Evolutionary conservation across 2,113 vertebrate genomes (phyloP).

Genomic region (Tympanuchus pallidicinctus): DNA sequence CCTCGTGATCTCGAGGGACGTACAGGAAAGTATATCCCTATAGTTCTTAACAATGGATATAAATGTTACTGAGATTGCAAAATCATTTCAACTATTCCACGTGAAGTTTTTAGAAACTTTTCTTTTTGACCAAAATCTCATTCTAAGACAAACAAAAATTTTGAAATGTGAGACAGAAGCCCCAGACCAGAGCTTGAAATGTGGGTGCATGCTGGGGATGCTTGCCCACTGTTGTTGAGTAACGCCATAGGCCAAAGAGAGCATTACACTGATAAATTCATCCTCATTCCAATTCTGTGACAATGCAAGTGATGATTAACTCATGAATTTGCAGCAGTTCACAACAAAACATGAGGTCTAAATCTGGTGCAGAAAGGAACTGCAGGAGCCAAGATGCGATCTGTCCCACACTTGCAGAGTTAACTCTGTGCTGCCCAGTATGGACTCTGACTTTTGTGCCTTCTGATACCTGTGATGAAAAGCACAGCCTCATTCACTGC

Average conservation of each 20-base stretch:
- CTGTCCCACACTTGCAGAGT: neutral
- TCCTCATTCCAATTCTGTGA: neutral
- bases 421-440: neutral
- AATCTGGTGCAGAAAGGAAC: neutral
- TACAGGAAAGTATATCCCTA: neutral
- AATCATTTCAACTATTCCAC: neutral
- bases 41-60: neutral
- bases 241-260: neutral
- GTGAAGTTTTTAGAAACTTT: neutral
- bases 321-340: neutral
- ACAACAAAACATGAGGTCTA: neutral
- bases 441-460: neutral
- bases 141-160: neutral
- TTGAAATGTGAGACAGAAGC: neutral
- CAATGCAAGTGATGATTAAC: neutral
- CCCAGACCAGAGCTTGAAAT: neutral
- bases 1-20: neutral
- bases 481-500: neutral
- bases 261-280: neutral
- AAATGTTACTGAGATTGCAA: neutral
- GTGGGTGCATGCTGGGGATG: neutral
- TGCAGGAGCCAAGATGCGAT: neutral
- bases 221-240: neutral
- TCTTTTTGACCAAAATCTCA: neutral
- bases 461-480: accelerated